Base-by-base conservation (phyloP, 2,888 invertebrate species). In the Saturnia japonica region DNA sequence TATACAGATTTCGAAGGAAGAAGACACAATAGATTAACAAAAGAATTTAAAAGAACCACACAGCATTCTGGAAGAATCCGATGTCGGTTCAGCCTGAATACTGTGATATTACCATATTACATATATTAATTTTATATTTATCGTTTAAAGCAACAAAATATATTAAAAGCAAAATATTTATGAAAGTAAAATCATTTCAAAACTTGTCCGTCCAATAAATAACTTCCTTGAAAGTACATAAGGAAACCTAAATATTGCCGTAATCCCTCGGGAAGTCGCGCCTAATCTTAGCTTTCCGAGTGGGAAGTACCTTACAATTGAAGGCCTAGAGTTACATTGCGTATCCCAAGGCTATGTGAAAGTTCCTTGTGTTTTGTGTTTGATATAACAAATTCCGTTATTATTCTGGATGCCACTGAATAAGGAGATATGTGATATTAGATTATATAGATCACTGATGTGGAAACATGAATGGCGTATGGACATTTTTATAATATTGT, bases 271-370 rank as follows among this genome's bases (percentile, higher is more conserved):
- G 64, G 40, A n/a, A 64, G 40, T 64, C 40, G 64, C 64, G 34
- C 64, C 64, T 64, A 64, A 64, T 64, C 64, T 64, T 64, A 40
- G 64, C 64, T 9, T 64, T 64, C 64, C 40, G 40, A 64, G 40
- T 64, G 64, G 64, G 40, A 64, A 64, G 64, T 64, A 64, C 64
- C 64, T 34, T n/a, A 64, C 64, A 40, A 40, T 64, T 64, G 64
- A 64, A 64, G 64, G 40, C 40, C 64, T 64, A 64, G 64, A 64
- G 64, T 64, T 64, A 40, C 40, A 40, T 11, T 64, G 40, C n/a
- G 64, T 28, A 60, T 64, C 64, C 64, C 64, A n/a, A 64, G 64
- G 64, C 64, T 64, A 40, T 40, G 40, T 64, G 64, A 64, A 64
- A 64, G 40, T 64, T 64, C 40, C 40, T 64, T 64, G 64, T 64